Evolutionary conservation across 2,113 vertebrate species (phyloP).

Genomic region (Sapajus apella): DNA sequence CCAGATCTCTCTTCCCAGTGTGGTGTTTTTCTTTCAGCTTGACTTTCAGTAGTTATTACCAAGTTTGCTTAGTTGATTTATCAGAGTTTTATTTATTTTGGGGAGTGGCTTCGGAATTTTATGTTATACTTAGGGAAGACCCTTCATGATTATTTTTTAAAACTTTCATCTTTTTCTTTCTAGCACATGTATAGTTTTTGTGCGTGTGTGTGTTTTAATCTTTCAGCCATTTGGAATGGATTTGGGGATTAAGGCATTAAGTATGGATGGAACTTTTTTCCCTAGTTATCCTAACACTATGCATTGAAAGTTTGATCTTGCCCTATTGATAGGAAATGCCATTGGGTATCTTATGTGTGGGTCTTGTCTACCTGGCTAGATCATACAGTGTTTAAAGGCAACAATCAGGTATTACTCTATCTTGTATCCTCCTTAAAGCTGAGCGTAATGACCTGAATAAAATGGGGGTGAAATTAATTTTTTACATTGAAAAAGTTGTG

Average conservation of each 20-base stretch:
- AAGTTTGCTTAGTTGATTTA: not conserved
- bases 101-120: not conserved
- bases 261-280: not conserved
- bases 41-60: not conserved
- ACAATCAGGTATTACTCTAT: not conserved
- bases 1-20: not conserved
- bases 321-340: not conserved
- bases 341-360: not conserved
- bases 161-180: not conserved
- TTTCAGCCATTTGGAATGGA: not conserved
- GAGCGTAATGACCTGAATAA: not conserved
- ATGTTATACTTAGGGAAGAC: not conserved
- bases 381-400: not conserved
- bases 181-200: not conserved
- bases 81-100: not conserved
- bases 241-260: not conserved
- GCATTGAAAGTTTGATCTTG: not conserved
- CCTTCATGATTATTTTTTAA: conserved; percentile 11
- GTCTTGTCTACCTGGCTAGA: not conserved
- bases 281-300: not conserved
- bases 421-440: not conserved
- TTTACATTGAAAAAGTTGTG: not conserved
- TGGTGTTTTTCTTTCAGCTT: not conserved
- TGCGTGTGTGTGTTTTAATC: not conserved
- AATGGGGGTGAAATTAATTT: not conserved